Percentiles rank a stretch among this genome's conserved stretches.
Conservation (phyloP, 2,888 invertebrate species). For the Stenoptilia bipunctidactyla region DNA sequence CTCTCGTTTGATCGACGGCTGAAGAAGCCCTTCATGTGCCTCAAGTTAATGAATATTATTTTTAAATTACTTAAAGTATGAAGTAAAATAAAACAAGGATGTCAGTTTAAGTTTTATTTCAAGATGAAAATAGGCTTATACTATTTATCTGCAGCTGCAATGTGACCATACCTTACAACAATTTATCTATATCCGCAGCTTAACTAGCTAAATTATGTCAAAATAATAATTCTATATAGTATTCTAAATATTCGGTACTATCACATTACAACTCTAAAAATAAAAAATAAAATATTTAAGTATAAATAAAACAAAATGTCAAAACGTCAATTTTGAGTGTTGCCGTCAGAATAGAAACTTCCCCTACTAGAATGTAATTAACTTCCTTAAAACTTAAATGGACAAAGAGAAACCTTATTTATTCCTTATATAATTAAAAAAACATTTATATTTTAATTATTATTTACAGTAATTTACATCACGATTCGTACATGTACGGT, state of each 20-base stretch:
- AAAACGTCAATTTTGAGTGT: slow-evolving; percentile 35
- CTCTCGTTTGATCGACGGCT: no score
- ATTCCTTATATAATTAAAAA: slow-evolving; percentile 34
- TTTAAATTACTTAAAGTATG: no score
- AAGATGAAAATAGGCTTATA: slow-evolving; percentile 64
- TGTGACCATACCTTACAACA: slow-evolving; percentile 37
- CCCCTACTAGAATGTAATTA: slow-evolving; percentile 27
- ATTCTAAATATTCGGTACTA: slow-evolving; percentile 18
- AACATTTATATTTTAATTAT: slow-evolving; percentile 27
- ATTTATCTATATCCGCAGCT: slow-evolving; percentile 14
- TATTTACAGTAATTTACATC: slow-evolving; percentile 71
- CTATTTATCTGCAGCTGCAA: slow-evolving; percentile 45
- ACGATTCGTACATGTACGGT: slow-evolving; percentile 45
- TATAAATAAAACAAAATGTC: slow-evolving; percentile 43
- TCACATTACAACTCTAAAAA: slow-evolving; percentile 56
- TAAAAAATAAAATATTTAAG: slow-evolving; percentile 41
- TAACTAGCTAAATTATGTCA: slow-evolving; percentile 13
- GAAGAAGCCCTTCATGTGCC: no score
- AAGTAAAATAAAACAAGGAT: no score
- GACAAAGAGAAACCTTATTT: slow-evolving; percentile 34
- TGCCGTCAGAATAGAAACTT: slow-evolving; percentile 27
- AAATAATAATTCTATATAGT: slow-evolving; percentile 21
- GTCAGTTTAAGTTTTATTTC: slow-evolving; percentile 45
- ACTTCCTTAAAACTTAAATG: slow-evolving; percentile 49
- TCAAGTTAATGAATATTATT: no score